Conservation (phyloP, 2,113 vertebrate species). For the Colius striatus region DNA sequence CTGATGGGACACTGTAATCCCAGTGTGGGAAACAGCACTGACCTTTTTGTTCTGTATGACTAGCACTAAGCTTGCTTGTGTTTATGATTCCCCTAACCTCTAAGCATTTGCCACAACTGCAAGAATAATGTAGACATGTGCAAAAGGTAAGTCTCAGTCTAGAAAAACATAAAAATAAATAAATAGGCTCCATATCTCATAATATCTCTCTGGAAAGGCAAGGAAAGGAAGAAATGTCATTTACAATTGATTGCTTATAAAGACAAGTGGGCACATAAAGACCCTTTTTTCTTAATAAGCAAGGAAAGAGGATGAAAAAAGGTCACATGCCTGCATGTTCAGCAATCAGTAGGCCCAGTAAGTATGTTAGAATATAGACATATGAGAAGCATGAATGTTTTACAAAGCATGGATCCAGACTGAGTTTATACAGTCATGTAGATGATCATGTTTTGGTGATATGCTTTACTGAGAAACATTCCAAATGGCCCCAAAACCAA, state of each 20-base stretch:
- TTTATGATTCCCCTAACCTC: constrained; percentile 68
- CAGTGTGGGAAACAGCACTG: constrained; percentile 24
- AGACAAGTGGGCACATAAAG: not conserved
- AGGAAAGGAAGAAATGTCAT: constrained; percentile 12
- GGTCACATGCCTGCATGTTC: not conserved
- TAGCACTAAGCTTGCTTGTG: constrained; percentile 48
- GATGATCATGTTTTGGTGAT: not conserved
- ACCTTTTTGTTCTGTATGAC: constrained; percentile 46
- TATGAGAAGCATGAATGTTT: not conserved
- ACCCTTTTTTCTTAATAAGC: not conserved
- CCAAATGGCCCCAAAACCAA: not conserved
- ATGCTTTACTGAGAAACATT: not conserved
- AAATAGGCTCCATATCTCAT: constrained; percentile 44
- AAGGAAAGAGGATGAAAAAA: not conserved
- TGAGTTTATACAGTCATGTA: not conserved
- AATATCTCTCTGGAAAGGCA: constrained; percentile 35
- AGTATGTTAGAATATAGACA: not conserved
- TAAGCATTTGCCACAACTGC: constrained; percentile 28
- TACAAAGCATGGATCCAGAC: not conserved
- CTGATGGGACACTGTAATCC: constrained; percentile 63
- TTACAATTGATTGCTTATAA: constrained; percentile 34
- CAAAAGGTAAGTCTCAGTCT: constrained; percentile 56
- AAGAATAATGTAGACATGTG: constrained; percentile 56
- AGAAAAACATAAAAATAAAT: constrained; percentile 51
- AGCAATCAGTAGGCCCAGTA: not conserved